Evolutionary conservation across 2,113 vertebrate genomes (phyloP).

Genomic region (Gambusia holbrooki): DNA sequence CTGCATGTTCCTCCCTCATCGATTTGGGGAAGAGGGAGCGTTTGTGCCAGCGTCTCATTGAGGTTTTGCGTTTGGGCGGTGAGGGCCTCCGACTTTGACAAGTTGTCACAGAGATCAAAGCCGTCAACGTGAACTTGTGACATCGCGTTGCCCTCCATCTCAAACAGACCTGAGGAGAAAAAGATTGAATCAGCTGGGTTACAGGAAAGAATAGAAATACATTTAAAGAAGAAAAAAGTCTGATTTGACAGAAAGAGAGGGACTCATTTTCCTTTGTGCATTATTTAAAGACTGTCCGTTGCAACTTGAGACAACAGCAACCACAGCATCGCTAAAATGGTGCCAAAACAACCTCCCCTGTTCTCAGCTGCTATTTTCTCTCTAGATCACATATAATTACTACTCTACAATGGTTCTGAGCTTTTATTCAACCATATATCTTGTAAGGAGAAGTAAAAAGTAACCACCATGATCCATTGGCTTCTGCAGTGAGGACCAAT

Average conservation of each 20-base stretch:
- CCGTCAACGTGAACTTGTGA: slow-evolving; percentile 39
- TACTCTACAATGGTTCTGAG: neutral
- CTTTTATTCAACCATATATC: neutral
- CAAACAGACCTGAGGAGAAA: slow-evolving; percentile 62
- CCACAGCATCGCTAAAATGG: neutral
- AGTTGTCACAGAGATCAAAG: slow-evolving; percentile 63
- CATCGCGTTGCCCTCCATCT: slow-evolving; percentile 61
- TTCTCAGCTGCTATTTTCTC: neutral
- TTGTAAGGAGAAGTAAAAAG: neutral
- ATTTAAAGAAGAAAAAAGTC: neutral
- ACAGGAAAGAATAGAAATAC: neutral
- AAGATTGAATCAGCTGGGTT: neutral
- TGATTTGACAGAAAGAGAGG: neutral
- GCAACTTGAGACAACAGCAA: slow-evolving; percentile 19
- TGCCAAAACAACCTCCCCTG: neutral
- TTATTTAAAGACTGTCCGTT: neutral
- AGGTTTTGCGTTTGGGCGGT: slow-evolving; percentile 57
- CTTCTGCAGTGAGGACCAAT: slow-evolving; percentile 26
- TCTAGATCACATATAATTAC: neutral
- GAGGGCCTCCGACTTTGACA: slow-evolving; percentile 31
- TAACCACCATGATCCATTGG: slow-evolving; percentile 73
- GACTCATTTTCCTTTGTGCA: neutral
- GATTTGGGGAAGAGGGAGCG: slow-evolving; percentile 48
- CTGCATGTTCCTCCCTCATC: slow-evolving; percentile 35
- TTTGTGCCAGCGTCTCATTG: slow-evolving; percentile 48